These are phyloP conservation scores for Lasiommata megera DNA, from an alignment of 2,888 invertebrate species.

Conservation along the genomic window DNA sequence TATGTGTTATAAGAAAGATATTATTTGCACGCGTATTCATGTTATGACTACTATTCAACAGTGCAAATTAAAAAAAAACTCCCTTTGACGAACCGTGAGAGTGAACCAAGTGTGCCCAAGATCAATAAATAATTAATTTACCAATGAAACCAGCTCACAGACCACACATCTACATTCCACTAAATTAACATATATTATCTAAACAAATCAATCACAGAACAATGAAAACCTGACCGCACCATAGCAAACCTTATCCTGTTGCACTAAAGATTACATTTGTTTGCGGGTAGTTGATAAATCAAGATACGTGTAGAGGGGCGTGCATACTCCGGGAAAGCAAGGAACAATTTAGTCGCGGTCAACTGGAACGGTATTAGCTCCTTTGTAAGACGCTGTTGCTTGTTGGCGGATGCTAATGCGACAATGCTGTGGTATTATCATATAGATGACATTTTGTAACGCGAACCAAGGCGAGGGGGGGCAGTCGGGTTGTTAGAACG, in stretches of 20 bases:
- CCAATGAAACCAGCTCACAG: not conserved
- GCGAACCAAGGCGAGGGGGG: not conserved
- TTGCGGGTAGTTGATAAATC: constrained; percentile 14
- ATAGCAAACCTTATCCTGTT: not conserved
- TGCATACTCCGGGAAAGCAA: constrained; percentile 35
- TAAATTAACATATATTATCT: constrained; percentile 32
- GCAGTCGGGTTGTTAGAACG: no score
- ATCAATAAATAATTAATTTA: not conserved
- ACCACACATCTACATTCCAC: constrained; percentile 9
- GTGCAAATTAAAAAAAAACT: no score
- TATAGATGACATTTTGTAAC: constrained; percentile 3
- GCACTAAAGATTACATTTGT: constrained; percentile 12
- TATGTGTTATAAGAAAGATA: no score
- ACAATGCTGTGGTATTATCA: constrained; percentile 14
- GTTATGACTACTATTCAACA: no score
- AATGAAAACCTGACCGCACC: not conserved
- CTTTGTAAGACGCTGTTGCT: constrained; percentile 30
- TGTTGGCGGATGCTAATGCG: constrained; percentile 16
- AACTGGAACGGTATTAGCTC: constrained; percentile 30
- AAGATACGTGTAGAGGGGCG: constrained; percentile 30
- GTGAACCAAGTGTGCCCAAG: no score
- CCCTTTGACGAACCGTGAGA: no score
- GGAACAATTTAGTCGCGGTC: constrained; percentile 32
- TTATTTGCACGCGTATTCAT: no score
- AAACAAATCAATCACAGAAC: constrained; percentile 18